Conservation (phyloP, 1,140 invertebrate species). For the Panagrolaimus sp. region DNA sequence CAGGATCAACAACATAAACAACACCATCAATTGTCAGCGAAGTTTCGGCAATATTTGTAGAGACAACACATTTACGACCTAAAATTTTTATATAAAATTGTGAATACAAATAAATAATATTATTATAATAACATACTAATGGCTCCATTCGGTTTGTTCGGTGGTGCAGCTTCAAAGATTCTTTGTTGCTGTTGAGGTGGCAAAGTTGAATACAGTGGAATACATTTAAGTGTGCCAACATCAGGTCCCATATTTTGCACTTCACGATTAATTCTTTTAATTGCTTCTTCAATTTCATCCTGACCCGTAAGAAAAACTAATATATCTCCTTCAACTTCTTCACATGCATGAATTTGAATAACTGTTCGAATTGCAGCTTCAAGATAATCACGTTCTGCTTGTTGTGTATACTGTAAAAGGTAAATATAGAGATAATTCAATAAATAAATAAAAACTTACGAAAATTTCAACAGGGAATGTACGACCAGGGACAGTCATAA, state of each 20-base stretch:
- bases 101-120: constrained; percentile 17
- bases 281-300: constrained; percentile 99
- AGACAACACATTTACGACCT: constrained; percentile 72
- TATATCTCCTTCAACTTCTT: constrained; percentile 86
- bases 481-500: constrained; percentile 95
- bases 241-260: constrained; percentile 92
- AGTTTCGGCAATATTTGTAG: constrained; percentile 98
- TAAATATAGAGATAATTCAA: constrained; percentile 12
- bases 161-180: constrained; percentile 89
- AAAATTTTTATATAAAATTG: too few relatives aligned
- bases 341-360: constrained; percentile 97
- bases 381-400: constrained; percentile 94
- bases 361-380: constrained; percentile 97
- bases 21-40: constrained; percentile 98
- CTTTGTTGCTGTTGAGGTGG: constrained; percentile 93
- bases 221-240: constrained; percentile 93
- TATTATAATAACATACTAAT: constrained; percentile 74
- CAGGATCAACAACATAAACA: constrained; percentile 99
- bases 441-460: constrained; percentile 40
- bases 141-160: constrained; percentile 77
- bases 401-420: constrained; percentile 74
- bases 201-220: constrained; percentile 94
- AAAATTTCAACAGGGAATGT: constrained; percentile 97
- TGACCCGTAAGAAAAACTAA: constrained; percentile 88
- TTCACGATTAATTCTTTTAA: constrained; percentile 91